Evolutionary conservation across 1,140 invertebrate species (phyloP).

Genomic region (Steinernema feltiae): DNA sequence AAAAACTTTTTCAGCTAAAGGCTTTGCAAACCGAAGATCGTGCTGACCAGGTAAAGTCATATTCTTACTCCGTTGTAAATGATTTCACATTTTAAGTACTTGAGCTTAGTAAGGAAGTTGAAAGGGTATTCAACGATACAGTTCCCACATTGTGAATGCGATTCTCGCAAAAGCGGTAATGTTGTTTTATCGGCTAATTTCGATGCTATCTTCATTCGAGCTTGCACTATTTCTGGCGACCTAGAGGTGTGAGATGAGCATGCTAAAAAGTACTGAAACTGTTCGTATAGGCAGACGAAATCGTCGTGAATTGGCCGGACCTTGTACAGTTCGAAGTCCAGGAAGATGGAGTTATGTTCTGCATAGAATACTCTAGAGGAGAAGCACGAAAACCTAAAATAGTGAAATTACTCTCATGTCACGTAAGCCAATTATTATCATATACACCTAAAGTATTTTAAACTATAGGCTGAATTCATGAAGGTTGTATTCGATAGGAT

Average conservation of each 20-base stretch:
- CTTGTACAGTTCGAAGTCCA: constrained; percentile 18
- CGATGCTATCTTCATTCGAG: background rate
- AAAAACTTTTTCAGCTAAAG: constrained; percentile 55
- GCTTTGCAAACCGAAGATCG: constrained; percentile 52
- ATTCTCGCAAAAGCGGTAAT: constrained; percentile 13
- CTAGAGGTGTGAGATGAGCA: background rate
- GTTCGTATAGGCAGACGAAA: constrained; percentile 26
- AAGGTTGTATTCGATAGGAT: background rate
- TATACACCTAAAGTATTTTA: background rate
- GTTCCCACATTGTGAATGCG: constrained; percentile 23
- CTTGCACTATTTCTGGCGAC: constrained; percentile 17
- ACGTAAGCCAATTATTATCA: constrained; percentile 29
- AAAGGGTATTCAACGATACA: constrained; percentile 5
- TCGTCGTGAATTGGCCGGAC: constrained; percentile 25
- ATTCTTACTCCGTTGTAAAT: background rate
- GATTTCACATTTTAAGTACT: constrained; percentile 12
- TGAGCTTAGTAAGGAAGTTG: constrained; percentile 18
- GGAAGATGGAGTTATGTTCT: constrained; percentile 31
- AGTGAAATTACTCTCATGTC: constrained; percentile 21
- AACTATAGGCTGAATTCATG: background rate
- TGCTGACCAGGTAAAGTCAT: constrained; percentile 26
- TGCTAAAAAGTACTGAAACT: background rate
- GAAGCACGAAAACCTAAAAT: constrained; percentile 26
- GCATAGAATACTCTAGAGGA: constrained; percentile 26
- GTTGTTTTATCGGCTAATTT: constrained; percentile 12